phyloP scores from a whole-genome alignment of 2,113 vertebrate genomes.

The Scatophagus argus region DNA sequence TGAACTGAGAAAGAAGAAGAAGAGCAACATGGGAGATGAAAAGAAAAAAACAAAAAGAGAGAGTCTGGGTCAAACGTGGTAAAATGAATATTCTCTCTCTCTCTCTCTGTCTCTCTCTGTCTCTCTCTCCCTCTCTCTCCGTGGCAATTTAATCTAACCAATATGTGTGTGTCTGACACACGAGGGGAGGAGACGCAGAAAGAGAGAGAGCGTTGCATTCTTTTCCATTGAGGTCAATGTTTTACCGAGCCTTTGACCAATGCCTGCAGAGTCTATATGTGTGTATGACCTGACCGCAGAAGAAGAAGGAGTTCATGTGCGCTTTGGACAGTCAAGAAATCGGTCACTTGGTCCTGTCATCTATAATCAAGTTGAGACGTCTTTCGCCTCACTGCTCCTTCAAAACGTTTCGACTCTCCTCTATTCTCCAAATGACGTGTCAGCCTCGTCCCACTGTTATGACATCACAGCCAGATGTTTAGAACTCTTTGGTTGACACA shows the following conservation, averaged over 20 bases:
- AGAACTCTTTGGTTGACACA: neutral
- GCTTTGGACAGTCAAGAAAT: neutral
- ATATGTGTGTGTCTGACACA: slow-evolving; percentile 71
- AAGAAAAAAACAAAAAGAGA: slow-evolving; percentile 19
- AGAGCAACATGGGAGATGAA: slow-evolving; percentile 5
- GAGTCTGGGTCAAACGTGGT: slow-evolving; percentile 60
- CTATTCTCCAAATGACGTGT: neutral
- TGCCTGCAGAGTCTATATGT: slow-evolving; percentile 40
- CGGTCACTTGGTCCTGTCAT: neutral
- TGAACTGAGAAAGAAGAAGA: neutral
- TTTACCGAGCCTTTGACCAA: slow-evolving; percentile 65
- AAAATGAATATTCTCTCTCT: slow-evolving; percentile 38
- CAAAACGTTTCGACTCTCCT: neutral
- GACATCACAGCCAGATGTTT: slow-evolving; percentile 52
- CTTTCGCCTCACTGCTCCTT: neutral
- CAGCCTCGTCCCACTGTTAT: slow-evolving; percentile 21
- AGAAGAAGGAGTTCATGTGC: neutral
- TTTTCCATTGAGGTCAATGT: slow-evolving; percentile 77
- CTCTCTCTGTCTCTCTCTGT: slow-evolving; percentile 22
- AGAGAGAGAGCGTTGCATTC: slow-evolving; percentile 63
- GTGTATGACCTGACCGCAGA: neutral
- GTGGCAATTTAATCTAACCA: slow-evolving; percentile 78
- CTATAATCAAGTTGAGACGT: too few relatives aligned
- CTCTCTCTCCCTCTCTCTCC: slow-evolving; percentile 32
- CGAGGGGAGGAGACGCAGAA: slow-evolving; percentile 65